Evolutionary conservation across 2,888 invertebrate species (phyloP).

Genomic region (Phaedon cochleariae): DNA sequence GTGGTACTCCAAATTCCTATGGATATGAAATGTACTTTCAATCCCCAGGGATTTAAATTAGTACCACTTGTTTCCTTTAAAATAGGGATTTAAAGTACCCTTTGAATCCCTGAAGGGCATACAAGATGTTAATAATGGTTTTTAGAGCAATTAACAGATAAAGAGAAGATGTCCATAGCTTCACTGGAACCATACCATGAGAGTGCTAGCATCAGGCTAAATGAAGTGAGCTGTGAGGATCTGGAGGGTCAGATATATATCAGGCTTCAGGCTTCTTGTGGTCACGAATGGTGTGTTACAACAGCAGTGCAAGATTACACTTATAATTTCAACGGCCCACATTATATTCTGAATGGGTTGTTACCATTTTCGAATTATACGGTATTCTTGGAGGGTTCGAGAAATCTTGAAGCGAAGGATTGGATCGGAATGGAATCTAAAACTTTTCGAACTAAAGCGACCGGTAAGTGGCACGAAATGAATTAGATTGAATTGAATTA

Average conservation of each 20-base stretch:
- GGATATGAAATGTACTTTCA: too few species aligned
- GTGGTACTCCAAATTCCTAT: too few species aligned
- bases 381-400: conserved; percentile 19
- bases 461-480: conserved; percentile 10
- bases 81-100: too few species aligned
- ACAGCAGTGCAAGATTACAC: neutral
- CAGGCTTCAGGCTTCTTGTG: neutral
- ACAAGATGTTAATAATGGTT: too few species aligned
- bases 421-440: neutral
- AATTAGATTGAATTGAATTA: too few species aligned
- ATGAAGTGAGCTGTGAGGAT: conserved; percentile 1
- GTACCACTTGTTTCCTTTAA: too few species aligned
- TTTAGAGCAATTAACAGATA: conserved; percentile 4
- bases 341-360: conserved; percentile 11
- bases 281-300: conserved; percentile 17
- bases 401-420: neutral
- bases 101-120: too few species aligned
- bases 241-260: conserved; percentile 18
- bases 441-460: conserved; percentile 13
- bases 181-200: neutral
- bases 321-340: neutral
- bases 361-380: conserved; percentile 38
- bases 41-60: too few species aligned
- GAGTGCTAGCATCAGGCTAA: neutral
- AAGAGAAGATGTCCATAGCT: neutral